Evolutionary conservation across 2,113 vertebrate genomes (phyloP).

Genomic region (Phylloscopus trochilus): DNA sequence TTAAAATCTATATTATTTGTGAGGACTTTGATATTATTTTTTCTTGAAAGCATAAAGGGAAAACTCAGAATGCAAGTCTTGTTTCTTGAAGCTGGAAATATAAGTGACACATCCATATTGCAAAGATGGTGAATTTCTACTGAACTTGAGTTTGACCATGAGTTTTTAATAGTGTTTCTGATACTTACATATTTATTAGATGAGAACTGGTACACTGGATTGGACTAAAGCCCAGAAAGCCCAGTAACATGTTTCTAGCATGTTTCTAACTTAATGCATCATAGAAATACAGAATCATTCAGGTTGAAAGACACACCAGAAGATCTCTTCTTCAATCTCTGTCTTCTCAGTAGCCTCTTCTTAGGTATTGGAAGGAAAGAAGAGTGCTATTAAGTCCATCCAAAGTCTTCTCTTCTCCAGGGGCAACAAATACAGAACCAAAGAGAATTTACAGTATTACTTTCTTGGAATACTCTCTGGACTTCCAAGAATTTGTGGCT

Average conservation of each 20-base stretch:
- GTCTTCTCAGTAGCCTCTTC: not conserved
- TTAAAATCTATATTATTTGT: not conserved
- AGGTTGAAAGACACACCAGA: not conserved
- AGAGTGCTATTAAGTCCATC: fast-evolving
- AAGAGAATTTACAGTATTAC: not conserved
- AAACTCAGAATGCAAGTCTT: not conserved
- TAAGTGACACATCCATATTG: not conserved
- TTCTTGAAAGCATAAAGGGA: not conserved
- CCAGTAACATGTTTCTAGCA: not conserved
- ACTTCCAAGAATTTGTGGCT: not conserved
- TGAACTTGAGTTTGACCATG: not conserved
- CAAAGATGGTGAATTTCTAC: not conserved
- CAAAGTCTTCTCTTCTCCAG: not conserved
- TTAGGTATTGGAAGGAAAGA: not conserved
- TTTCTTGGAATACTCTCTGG: not conserved
- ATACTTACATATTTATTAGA: not conserved
- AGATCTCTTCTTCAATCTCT: not conserved
- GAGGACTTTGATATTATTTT: not conserved
- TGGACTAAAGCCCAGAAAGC: not conserved
- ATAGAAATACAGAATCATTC: not conserved
- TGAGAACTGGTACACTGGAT: not conserved
- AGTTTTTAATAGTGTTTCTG: not conserved
- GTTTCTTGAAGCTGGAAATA: not conserved
- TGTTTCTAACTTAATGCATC: not conserved
- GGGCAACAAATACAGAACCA: not conserved